phyloP scores from a whole-genome alignment of 2,888 invertebrate species.

The Neuroscelio doddi region DNA sequence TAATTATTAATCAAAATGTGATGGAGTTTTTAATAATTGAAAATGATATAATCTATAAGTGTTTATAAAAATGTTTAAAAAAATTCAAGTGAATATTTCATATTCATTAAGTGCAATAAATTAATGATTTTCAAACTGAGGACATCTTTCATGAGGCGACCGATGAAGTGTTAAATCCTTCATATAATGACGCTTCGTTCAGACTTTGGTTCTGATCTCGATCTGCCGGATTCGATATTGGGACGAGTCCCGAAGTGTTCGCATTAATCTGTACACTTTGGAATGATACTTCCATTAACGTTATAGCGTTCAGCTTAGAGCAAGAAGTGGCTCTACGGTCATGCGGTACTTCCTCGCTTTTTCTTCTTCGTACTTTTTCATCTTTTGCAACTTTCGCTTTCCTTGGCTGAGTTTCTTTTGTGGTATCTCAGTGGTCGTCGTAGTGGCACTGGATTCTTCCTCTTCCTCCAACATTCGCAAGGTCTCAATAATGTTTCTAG shows the following conservation, averaged over 20 bases:
- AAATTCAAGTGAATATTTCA: too few relatives aligned
- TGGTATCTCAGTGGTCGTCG: conserved; percentile 61
- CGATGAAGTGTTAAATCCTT: too few relatives aligned
- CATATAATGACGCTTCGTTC: conserved; percentile 52
- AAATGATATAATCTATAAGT: too few relatives aligned
- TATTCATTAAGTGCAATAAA: too few relatives aligned
- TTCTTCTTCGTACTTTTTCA: conserved; percentile 68
- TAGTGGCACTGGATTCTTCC: conserved; percentile 48
- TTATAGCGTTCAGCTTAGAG: conserved; percentile 64
- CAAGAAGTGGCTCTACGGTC: conserved; percentile 66
- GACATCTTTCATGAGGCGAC: too few relatives aligned
- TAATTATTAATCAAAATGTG: too few relatives aligned
- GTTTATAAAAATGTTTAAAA: too few relatives aligned
- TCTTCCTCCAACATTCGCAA: conserved; percentile 82
- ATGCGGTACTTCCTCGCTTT: conserved; percentile 67
- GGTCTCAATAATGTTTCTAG: conserved; percentile 90
- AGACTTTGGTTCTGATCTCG: conserved; percentile 65
- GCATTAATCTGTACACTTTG: conserved; percentile 49
- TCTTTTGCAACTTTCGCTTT: conserved; percentile 65
- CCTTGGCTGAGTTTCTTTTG: conserved; percentile 67
- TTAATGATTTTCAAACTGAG: too few relatives aligned
- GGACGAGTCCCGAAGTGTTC: conserved; percentile 58
- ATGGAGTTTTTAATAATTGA: too few relatives aligned
- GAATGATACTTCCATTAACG: conserved; percentile 39
- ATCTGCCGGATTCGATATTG: conserved; percentile 60